These are phyloP conservation scores for Hypotaenidia okinawae DNA, from an alignment of 2,797 vertebrate genomes.

Conservation along the genomic window DNA sequence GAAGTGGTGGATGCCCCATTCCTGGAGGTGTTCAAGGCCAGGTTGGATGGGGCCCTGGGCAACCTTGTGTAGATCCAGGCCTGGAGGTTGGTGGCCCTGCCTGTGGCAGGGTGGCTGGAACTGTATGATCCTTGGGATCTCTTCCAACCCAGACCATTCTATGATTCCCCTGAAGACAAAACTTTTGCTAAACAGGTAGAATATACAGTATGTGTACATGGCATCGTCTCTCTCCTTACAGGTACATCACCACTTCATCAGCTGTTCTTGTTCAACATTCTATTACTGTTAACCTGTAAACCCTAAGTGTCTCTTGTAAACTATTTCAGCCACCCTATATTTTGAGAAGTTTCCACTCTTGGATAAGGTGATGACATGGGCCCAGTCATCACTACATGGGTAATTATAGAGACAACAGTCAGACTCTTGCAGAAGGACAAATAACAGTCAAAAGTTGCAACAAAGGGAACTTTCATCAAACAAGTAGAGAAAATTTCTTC, in stretches of 20 bases:
- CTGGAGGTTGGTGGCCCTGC: too few relatives aligned
- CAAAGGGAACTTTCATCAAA: background rate
- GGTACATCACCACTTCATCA: background rate
- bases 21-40: too few relatives aligned
- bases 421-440: background rate
- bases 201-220: background rate
- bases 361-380: fast-evolving
- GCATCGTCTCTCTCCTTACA: background rate
- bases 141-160: too few relatives aligned
- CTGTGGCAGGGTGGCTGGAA: too few relatives aligned
- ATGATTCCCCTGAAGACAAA: background rate
- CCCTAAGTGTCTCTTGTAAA: background rate
- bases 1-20: too few relatives aligned
- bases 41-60: too few relatives aligned
- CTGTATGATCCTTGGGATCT: too few relatives aligned
- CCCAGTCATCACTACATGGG: background rate
- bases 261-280: background rate
- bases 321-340: background rate
- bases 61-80: too few relatives aligned
- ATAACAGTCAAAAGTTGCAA: background rate
- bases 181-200: background rate
- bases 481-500: background rate
- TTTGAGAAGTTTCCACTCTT: background rate
- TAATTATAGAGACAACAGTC: background rate
- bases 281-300: background rate